phyloP scores from a whole-genome alignment of 1,140 invertebrate species.

The Penaeus vannamei region DNA sequence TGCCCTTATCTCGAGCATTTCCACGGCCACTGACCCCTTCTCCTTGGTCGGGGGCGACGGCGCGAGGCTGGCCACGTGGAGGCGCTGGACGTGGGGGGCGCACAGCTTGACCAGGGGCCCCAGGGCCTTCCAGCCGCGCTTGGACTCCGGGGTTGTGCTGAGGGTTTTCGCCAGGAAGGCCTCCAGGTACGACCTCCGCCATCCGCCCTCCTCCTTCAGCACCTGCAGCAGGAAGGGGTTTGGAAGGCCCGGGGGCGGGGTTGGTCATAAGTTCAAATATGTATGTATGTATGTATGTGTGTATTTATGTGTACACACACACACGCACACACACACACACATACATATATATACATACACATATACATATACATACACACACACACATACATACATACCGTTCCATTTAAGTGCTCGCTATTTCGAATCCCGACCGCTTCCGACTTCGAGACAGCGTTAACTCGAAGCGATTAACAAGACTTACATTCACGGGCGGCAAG shows the following conservation, averaged over 20 bases:
- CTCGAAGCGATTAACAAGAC: too few species aligned
- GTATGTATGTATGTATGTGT: background rate
- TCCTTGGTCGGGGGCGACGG: background rate
- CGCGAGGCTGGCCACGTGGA: constrained; percentile 28
- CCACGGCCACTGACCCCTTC: too few species aligned
- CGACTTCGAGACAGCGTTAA: too few species aligned
- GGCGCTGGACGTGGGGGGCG: background rate
- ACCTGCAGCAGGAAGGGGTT: background rate
- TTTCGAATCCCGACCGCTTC: too few species aligned
- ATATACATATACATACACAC: too few species aligned
- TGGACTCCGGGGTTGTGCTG: constrained; percentile 31
- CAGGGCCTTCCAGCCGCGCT: constrained; percentile 23
- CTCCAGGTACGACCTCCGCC: constrained; percentile 41
- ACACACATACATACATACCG: too few species aligned
- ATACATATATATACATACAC: too few species aligned
- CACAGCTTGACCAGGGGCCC: constrained; percentile 37
- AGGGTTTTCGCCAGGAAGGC: constrained; percentile 26
- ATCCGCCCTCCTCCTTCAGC: background rate
- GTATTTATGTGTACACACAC: too few species aligned
- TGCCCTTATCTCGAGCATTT: too few species aligned
- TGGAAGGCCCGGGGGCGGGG: background rate
- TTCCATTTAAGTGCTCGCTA: too few species aligned
- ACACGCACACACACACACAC: too few species aligned
- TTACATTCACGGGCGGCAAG: too few species aligned
- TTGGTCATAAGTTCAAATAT: background rate